Base-by-base conservation (phyloP, 2,797 vertebrate genomes). In the Coracias cyanogaster region DNA sequence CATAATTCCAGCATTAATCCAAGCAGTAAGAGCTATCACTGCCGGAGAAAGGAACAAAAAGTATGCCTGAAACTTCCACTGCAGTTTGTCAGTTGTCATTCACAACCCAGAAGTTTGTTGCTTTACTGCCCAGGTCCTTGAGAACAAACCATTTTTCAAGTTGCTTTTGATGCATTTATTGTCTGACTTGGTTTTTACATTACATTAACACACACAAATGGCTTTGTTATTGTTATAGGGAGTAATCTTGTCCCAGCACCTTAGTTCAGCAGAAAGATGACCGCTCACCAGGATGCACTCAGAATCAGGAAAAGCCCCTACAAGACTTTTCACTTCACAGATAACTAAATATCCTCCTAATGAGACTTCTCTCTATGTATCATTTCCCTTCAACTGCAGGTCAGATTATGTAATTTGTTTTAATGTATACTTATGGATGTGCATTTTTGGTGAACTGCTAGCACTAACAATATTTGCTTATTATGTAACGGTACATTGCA, bases 101-200 rank as follows among this genome's bases (percentile, higher is more conserved):
- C 28, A 52, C 17, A 6, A 66, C 48, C 11, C 6, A 2, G 33
- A 51, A 71, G 10, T 58, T 6, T 37, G 41, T 52, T 65, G 41
- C 64, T 87, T 74, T 74, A 60, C 18, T 10, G 55, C 33, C 48
- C 16, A 9, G 86, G n/a, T 39, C 33, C 43, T 60, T 8, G 15
- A 87, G 45, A 91, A 85, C 3, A 77, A 87, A 85, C 22, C 22
- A 7, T 3, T 79, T 86, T 81, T 64, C 51, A 82, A 70, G 31
- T 22, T 76, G 46, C 9, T 91, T 94, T 57, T 41, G 22, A 76
- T 33, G 57, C 0, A 0, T 94, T 97, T 96, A 91, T 95, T 96
- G 39, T 86, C 66, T 49, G 73, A 64, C 28, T 93, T 70, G 26
- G 1, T 79, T 92, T 89, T 93, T 89, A 93, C 82, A 91, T 86